Evolutionary conservation across 2,888 invertebrate genomes (phyloP), one percentile per base, ranked within the genome.

Genomic region (Lissocephala sabroskyi): DNA sequence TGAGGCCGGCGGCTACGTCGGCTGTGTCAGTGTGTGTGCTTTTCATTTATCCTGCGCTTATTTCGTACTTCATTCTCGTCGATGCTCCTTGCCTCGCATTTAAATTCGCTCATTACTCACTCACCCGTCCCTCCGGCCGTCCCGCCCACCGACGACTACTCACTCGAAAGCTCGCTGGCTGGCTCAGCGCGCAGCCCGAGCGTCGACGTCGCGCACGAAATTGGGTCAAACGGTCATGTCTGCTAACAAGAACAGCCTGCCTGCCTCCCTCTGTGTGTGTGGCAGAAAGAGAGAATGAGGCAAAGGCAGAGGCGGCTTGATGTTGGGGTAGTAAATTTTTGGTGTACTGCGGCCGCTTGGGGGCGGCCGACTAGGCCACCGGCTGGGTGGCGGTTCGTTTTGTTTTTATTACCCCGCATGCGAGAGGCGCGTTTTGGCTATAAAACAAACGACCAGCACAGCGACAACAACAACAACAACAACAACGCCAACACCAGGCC

Each of bases 171-270:
- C n/a, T 17, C 2, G 5, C 36, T 32, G 41, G n/a, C 18, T 18
- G 14, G 13, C n/a, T 37, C 56, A 55, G 17, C 28, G 55, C 61
- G 55, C 62, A 68, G 56, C 43, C 42, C 53, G 40, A 39, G 19
- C 40, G 45, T 10, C 45, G 18, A 10, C 29, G 40, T n/a, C 11
- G 19, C 42, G 44, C 30, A 18, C 36, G 39, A 76, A 82, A 81
- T 82, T 82, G 62, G 82, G 82, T 82, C 82, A 82, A 82, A 81
- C 78, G 79, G 82, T 82, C 81, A 82, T 79, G 79, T 66, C 77
- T 68, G 59, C 61, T 41, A 59, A 50, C 54, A 58, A 59, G 43
- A 45, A 46, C 41, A 53, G 44, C 37, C 48, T 43, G 45, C 32
- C 44, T 41, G 41, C 49, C 48, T 57, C 18, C 50, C 39, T 44